A percentile compares a stretch with the other conserved stretches of the same genome.
phyloP scores from a whole-genome alignment of 2,797 vertebrate genomes.

The Masticophis lateralis region DNA sequence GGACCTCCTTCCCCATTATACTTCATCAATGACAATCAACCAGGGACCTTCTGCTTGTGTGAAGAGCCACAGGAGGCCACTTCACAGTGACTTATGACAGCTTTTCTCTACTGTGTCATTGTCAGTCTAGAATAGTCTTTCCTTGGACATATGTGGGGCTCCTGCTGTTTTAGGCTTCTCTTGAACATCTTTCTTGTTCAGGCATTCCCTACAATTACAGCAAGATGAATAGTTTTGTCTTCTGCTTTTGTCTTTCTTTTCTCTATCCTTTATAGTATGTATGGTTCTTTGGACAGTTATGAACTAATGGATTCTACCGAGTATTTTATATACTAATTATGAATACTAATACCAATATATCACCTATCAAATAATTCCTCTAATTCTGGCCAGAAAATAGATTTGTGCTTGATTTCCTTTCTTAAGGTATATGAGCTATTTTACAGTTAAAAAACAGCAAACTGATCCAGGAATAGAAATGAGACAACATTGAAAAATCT shows the following conservation, averaged over 20 bases:
- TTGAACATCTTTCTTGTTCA: neutral
- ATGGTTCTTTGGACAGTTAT: neutral
- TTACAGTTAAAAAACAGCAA: neutral
- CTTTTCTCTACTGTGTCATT: neutral
- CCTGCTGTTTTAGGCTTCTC: neutral
- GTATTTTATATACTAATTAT: neutral
- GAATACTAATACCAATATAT: neutral
- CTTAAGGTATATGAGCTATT: neutral
- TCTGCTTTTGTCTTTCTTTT: neutral
- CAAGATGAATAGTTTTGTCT: neutral
- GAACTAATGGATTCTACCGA: neutral
- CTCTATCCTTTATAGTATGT: neutral
- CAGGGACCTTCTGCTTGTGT: neutral
- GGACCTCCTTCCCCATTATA: neutral
- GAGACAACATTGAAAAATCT: neutral
- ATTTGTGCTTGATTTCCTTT: neutral
- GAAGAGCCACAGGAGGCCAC: neutral
- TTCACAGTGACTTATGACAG: neutral
- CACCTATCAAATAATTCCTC: neutral
- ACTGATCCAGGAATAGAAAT: neutral
- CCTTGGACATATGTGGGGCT: neutral
- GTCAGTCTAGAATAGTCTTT: neutral
- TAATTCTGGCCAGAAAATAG: neutral
- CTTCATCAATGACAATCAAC: neutral
- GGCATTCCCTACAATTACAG: neutral